A percentile compares a stretch with the other conserved stretches of the same genome.
Conservation (phyloP, 30 jellyfish, hydroid and myxozoan genomes). For the Nemopilema nomurai region DNA sequence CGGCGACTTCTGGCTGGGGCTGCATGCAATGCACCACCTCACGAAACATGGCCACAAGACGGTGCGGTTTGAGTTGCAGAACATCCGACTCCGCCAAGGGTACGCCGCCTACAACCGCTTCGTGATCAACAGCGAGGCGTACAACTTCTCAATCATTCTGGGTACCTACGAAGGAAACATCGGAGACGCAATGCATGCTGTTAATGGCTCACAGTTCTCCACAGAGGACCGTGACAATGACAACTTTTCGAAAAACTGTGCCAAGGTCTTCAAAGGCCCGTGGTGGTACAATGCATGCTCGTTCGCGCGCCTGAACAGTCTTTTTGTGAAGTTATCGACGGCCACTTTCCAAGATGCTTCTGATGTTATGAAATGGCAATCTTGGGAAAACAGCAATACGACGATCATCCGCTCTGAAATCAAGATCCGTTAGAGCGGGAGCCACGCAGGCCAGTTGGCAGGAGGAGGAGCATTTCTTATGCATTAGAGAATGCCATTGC, state of each 20-base stretch:
- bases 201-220: conserved; percentile 13
- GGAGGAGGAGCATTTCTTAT: too few species aligned
- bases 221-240: conserved; percentile 11
- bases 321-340: background rate
- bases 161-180: conserved; percentile 13
- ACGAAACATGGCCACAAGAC: conserved; percentile 9
- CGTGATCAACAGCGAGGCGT: background rate
- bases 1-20: conserved; percentile 48
- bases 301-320: conserved; percentile 20
- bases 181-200: conserved; percentile 20
- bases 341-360: background rate
- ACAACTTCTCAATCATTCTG: background rate
- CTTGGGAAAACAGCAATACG: conserved; percentile 2
- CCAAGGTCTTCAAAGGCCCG: background rate
- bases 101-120: conserved; percentile 10
- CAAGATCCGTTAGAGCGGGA: background rate
- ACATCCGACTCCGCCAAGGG: background rate
- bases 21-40: conserved; percentile 37
- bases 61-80: conserved; percentile 14
- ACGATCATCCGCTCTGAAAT: conserved; percentile 17
- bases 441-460: background rate
- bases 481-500: too few species aligned
- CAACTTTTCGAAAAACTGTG: background rate
- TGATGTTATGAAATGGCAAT: conserved; percentile 17
- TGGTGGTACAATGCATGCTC: conserved; percentile 29